Evolutionary conservation across 1,140 invertebrate species (phyloP), one percentile per base, ranked within the genome.

Genomic region (Sitodiplosis mosellana): DNA sequence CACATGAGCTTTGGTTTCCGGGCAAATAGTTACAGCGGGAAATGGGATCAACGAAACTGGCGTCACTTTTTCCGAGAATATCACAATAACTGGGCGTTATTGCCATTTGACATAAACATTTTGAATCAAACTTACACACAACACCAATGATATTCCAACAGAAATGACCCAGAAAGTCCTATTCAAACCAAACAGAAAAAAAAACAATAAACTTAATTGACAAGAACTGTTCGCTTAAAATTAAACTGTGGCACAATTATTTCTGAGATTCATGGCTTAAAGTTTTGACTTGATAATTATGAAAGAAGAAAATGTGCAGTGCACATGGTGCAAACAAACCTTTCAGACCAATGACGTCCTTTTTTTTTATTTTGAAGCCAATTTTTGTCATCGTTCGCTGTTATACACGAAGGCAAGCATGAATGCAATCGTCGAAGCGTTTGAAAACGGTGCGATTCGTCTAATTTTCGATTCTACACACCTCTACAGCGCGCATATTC

Each of bases 301-400:
- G 8, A 8, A n/a, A 8, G 8, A n/a, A 36, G 34, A 8, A n/a
- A 36, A 36, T n/a, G 8, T n/a, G 8, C n/a, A 10, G n/a, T 10
- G n/a, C 8, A 36, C 34, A 36, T 36, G 8, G 34, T 10, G n/a
- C n/a, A 36, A 8, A 36, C 34, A 8, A 10, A n/a, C 34, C n/a
- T 36, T 36, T 8, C 34, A 10, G 8, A 10, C 8, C 34, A 36
- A 36, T 36, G 34, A 36, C n/a, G 8, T 36, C n/a, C n/a, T 36
- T 36, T 36, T 36, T 36, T n/a, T 10, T 10, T 10, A n/a, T 10
- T 10, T 10, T 36, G n/a, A n/a, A n/a, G n/a, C n/a, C n/a, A n/a
- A n/a, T n/a, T n/a, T n/a, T n/a, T n/a, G n/a, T n/a, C n/a, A 10
- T 8, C n/a, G 34, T 10, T 10, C 34, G 8, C 34, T 64, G 40